Conservation (phyloP, 2,797 vertebrate species). For the Anguilla megastoma region DNA sequence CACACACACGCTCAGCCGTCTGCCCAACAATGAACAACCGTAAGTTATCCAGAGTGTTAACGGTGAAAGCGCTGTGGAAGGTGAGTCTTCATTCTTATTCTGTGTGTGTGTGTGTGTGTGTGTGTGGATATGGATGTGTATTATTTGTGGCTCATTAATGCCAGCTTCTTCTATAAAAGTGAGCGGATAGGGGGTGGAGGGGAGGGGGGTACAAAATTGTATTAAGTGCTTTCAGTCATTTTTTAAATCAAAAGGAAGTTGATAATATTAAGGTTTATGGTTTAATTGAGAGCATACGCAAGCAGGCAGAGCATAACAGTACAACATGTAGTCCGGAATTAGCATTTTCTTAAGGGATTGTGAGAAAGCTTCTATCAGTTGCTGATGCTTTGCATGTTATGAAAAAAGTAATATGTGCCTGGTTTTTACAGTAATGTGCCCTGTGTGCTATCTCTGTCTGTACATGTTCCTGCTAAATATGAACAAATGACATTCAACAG, state of each 20-base stretch:
- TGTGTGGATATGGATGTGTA: neutral
- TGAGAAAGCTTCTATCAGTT: neutral
- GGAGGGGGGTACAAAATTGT: neutral
- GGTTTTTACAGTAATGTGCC: constrained; percentile 4
- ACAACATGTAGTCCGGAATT: neutral
- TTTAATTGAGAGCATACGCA: neutral
- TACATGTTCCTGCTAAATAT: neutral
- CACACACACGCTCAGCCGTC: neutral
- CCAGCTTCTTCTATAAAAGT: neutral
- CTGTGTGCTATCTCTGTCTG: neutral
- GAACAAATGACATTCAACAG: constrained; percentile 2
- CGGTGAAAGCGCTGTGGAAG: constrained; percentile 79
- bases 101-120: constrained; percentile 13
- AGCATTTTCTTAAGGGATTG: neutral
- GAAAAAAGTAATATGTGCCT: constrained; percentile 33
- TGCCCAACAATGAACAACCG: constrained; percentile 76
- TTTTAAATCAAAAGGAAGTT: neutral
- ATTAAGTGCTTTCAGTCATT: neutral
- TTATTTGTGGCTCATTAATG: neutral
- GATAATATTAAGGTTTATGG: neutral
- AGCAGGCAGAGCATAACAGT: neutral
- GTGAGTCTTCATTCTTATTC: constrained; percentile 74
- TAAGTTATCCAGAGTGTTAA: constrained; percentile 81
- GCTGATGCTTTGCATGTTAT: neutral
- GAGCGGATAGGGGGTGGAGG: too few relatives aligned